These are phyloP conservation scores for Stichodactyla mertensii DNA, from an alignment of 64 coral and sea anemone genomes.

Conservation along the genomic window DNA sequence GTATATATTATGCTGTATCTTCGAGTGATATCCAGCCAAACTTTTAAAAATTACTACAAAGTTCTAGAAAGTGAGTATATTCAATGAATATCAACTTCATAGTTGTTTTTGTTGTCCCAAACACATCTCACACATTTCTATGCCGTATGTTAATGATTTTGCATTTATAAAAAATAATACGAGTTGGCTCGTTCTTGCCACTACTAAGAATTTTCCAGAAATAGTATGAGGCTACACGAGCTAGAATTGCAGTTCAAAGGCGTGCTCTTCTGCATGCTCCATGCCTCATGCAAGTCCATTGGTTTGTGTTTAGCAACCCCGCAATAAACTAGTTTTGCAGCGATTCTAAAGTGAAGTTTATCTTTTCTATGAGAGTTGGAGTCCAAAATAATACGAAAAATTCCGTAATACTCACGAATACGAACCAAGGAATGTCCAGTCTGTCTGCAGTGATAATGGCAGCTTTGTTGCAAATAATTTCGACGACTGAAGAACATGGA, in stretches of 20 bases:
- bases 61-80: not conserved
- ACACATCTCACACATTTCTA: not conserved
- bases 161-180: not conserved
- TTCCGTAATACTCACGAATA: not conserved
- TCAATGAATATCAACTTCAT: not conserved
- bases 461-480: not conserved
- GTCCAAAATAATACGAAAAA: no score
- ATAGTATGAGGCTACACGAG: not conserved
- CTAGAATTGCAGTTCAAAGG: not conserved
- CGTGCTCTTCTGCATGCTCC: not conserved
- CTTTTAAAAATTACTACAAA: not conserved
- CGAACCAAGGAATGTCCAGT: not conserved
- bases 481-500: not conserved
- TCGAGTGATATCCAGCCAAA: not conserved
- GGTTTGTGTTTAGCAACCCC: no score
- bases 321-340: no score
- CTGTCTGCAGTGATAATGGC: not conserved
- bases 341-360: no score
- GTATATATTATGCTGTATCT: no score
- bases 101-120: not conserved
- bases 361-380: no score
- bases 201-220: not conserved
- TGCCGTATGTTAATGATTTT: not conserved
- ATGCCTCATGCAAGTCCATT: no score
- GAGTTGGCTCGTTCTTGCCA: not conserved